Evolutionary conservation across 23 tunicate genomes (phyloP).

Genomic region (Botrylloides violaceus): DNA sequence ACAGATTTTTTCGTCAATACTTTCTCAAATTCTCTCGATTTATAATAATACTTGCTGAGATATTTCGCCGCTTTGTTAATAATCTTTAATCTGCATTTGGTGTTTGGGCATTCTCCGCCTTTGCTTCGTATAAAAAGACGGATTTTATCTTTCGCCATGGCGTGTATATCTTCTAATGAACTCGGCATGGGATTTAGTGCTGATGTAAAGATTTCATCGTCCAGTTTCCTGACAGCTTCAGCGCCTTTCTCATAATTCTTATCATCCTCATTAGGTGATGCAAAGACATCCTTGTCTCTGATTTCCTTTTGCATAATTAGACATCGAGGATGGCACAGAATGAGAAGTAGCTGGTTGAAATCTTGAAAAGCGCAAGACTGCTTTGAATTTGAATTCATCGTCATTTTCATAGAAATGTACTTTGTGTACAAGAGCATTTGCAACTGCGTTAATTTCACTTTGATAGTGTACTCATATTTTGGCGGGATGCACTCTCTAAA

Average conservation of each 20-base stretch:
- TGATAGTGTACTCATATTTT: slow-evolving; percentile 62
- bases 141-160: neutral
- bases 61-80: neutral
- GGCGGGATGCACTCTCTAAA: slow-evolving; percentile 44
- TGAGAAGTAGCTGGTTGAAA: slow-evolving; percentile 35
- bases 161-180: slow-evolving; percentile 12
- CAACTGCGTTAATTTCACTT: slow-evolving; percentile 50
- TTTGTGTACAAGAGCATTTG: slow-evolving; percentile 63
- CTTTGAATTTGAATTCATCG: neutral
- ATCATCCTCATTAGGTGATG: slow-evolving; percentile 28
- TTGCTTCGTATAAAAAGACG: neutral
- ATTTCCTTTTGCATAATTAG: slow-evolving; percentile 13
- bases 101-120: neutral
- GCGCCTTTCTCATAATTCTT: slow-evolving; percentile 17
- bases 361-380: slow-evolving; percentile 41
- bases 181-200: neutral
- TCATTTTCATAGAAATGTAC: slow-evolving; percentile 17
- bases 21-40: slow-evolving; percentile 5
- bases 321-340: slow-evolving; percentile 43
- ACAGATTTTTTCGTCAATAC: neutral
- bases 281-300: neutral
- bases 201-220: neutral
- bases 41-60: neutral
- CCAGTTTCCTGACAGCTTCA: neutral
- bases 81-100: neutral